A percentile compares a stretch with the other conserved stretches of the same genome.
Conservation (phyloP, 2,797 vertebrate species). For the Eupleurogrammus muticus region DNA sequence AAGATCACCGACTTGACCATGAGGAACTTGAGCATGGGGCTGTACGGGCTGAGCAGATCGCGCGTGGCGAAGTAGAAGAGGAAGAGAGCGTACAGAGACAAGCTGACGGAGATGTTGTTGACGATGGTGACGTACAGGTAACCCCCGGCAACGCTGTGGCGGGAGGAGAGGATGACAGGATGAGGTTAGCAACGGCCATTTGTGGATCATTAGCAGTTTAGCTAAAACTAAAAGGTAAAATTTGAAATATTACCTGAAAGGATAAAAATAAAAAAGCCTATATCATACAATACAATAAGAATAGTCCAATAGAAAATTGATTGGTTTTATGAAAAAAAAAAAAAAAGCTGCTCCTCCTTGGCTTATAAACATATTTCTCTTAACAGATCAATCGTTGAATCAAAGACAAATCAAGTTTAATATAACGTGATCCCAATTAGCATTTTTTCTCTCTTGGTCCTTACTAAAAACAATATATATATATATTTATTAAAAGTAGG, state of each 20-base stretch:
- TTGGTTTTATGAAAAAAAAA: too few species aligned
- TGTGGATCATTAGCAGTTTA: not conserved
- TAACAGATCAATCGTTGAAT: too few species aligned
- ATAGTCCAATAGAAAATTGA: too few species aligned
- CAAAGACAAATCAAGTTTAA: too few species aligned
- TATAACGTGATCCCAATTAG: too few species aligned
- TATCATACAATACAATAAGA: too few species aligned
- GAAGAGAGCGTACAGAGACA: slow-evolving; percentile 96
- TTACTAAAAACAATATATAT: too few species aligned
- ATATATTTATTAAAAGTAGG: too few species aligned
- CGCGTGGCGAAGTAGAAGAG: slow-evolving; percentile 96
- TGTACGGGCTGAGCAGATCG: slow-evolving; percentile 94
- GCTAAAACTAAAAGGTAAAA: slow-evolving; percentile 2
- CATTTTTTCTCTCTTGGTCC: too few species aligned
- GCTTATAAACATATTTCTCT: too few species aligned
- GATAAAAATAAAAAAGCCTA: not conserved
- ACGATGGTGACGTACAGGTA: slow-evolving; percentile 97
- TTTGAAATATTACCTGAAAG: not conserved
- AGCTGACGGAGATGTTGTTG: slow-evolving; percentile 96
- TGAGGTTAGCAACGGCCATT: not conserved
- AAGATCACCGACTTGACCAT: slow-evolving; percentile 99
- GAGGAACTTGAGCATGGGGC: slow-evolving; percentile 97
- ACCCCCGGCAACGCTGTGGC: slow-evolving; percentile 89
- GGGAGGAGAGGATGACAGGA: not conserved
- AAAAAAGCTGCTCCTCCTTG: too few species aligned